Evolutionary conservation across 2,888 invertebrate genomes (phyloP).

Genomic region (Drosophila affinis): DNA sequence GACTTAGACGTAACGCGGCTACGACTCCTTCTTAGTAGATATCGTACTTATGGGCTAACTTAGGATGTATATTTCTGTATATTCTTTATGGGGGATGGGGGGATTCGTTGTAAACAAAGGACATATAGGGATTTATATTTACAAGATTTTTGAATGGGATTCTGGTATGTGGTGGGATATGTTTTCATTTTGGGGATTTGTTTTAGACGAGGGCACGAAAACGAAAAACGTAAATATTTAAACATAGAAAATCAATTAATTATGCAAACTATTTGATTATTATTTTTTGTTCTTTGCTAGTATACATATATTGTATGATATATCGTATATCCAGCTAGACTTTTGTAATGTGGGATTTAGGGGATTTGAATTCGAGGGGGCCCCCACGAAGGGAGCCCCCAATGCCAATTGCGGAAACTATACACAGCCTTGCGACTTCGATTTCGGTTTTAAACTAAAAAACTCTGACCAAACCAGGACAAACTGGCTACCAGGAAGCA

Average conservation of each 20-base stretch:
- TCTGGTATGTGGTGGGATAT: conserved; percentile 52
- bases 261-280: conserved; percentile 81
- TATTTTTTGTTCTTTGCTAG: conserved; percentile 49
- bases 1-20: conserved; percentile 3
- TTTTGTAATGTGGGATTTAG: conserved; percentile 44
- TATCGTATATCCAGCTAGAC: conserved; percentile 62
- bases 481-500: conserved; percentile 70
- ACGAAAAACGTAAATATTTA: conserved; percentile 78
- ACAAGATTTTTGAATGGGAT: conserved; percentile 68
- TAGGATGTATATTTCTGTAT: conserved; percentile 38
- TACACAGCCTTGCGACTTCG: conserved; percentile 46
- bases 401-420: conserved; percentile 66
- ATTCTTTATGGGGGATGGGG: conserved; percentile 1
- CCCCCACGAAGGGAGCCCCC: not conserved
- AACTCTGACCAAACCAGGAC: conserved; percentile 18
- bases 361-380: conserved; percentile 19
- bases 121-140: conserved; percentile 74
- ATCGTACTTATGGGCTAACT: conserved; percentile 30
- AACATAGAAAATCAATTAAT: conserved; percentile 77
- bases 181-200: conserved; percentile 64
- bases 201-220: conserved; percentile 84
- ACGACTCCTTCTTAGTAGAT: conserved; percentile 6
- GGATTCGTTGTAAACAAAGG: conserved; percentile 74
- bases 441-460: conserved; percentile 16
- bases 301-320: conserved; percentile 20